Evolutionary conservation across 2,888 invertebrate species (phyloP).

Genomic region (Dasypolia templi): DNA sequence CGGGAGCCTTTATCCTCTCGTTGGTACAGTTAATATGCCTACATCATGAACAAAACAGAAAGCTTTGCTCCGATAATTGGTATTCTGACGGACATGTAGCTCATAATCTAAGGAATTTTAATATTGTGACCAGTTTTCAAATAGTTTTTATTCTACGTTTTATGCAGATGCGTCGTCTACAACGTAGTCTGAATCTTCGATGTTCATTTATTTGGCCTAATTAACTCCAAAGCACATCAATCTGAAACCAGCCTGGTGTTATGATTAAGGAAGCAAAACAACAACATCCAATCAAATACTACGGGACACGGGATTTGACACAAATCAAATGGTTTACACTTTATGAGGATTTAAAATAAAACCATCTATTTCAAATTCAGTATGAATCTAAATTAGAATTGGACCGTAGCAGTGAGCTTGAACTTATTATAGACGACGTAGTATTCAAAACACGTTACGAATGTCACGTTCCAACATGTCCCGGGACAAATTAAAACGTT

Average conservation of each 20-base stretch:
- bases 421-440: slow-evolving; percentile 20
- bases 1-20: too few relatives aligned
- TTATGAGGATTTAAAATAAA: slow-evolving; percentile 20
- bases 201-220: background rate
- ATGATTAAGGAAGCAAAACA: background rate
- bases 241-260: background rate
- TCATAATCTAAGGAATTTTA: background rate
- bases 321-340: slow-evolving; percentile 37
- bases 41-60: background rate
- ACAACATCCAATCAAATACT: background rate
- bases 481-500: slow-evolving; percentile 64
- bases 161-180: background rate
- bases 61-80: background rate
- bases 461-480: slow-evolving; percentile 62
- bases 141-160: background rate
- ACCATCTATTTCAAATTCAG: slow-evolving; percentile 38
- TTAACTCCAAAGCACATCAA: background rate
- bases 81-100: background rate
- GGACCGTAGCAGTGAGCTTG: slow-evolving; percentile 17
- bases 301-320: slow-evolving; percentile 18
- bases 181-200: background rate
- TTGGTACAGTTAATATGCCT: background rate
- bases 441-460: slow-evolving; percentile 58
- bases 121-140: too few relatives aligned
- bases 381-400: slow-evolving; percentile 44